These are phyloP conservation scores for Poecile montanus DNA, from an alignment of 2,797 vertebrate genomes.

Conservation along the genomic window DNA sequence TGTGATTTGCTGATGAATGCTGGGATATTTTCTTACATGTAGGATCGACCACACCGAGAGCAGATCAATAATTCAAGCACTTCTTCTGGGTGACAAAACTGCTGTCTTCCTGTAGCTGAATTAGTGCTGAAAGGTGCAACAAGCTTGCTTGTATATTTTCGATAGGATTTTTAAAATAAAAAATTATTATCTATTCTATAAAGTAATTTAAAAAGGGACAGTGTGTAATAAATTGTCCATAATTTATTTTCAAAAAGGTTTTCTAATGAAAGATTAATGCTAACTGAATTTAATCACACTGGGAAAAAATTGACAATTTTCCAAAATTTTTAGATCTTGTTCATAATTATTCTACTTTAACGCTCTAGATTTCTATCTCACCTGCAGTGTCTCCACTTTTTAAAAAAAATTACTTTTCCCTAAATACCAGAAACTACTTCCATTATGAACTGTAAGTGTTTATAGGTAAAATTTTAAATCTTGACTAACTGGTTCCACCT, in stretches of 20 bases:
- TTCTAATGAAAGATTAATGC: constrained; percentile 12
- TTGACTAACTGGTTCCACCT: not conserved
- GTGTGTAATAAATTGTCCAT: not conserved
- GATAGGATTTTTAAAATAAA: not conserved
- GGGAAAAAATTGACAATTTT: not conserved
- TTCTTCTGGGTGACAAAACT: constrained; percentile 10
- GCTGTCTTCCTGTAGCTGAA: not conserved
- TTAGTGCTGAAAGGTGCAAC: constrained; percentile 1
- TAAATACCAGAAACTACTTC: not conserved
- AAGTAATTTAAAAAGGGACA: not conserved
- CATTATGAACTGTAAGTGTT: not conserved
- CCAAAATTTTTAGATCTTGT: not conserved
- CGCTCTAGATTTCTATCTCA: not conserved
- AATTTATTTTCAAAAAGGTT: not conserved
- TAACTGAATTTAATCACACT: not conserved
- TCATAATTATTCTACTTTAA: not conserved
- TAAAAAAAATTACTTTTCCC: not conserved
- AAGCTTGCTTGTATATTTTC: not conserved
- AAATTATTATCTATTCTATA: not conserved
- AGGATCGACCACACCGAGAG: not conserved
- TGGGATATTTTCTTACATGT: not conserved
- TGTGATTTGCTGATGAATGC: not conserved
- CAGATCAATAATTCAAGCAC: not conserved
- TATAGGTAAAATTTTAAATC: not conserved
- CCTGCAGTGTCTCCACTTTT: not conserved